Percentiles rank a stretch among this genome's conserved stretches.
phyloP scores from a whole-genome alignment of 2,113 vertebrate genomes.

The Malurus melanocephalus region DNA sequence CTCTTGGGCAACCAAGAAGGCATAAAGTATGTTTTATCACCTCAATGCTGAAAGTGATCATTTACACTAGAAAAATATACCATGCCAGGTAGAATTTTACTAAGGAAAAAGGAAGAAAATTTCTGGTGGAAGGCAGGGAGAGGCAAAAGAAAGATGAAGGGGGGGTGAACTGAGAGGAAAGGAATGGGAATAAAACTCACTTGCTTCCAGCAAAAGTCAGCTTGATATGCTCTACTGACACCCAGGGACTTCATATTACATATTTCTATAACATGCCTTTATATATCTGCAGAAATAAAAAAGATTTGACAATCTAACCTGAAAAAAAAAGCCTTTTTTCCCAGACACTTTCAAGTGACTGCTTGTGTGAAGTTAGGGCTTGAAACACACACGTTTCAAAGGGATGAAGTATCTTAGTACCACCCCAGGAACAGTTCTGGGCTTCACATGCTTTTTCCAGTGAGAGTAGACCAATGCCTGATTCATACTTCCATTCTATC shows the following conservation, averaged over 20 bases:
- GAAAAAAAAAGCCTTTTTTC: neutral
- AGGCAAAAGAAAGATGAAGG: neutral
- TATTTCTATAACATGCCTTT: neutral
- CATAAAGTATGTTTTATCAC: slow-evolving; percentile 30
- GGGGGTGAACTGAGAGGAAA: neutral
- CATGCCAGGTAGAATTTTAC: neutral
- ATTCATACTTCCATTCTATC: slow-evolving; percentile 67
- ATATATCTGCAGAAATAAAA: slow-evolving; percentile 3
- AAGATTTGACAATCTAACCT: neutral
- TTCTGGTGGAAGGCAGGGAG: neutral
- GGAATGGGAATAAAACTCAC: neutral
- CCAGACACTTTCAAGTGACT: neutral
- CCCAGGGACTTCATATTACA: neutral
- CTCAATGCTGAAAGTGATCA: slow-evolving; percentile 13
- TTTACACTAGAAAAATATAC: neutral
- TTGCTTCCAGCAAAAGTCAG: slow-evolving; percentile 17
- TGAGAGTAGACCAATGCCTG: slow-evolving; percentile 59
- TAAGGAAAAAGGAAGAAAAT: neutral
- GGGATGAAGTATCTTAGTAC: slow-evolving; percentile 5
- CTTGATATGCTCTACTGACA: neutral
- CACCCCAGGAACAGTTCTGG: slow-evolving; percentile 13
- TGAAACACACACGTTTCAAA: slow-evolving; percentile 26
- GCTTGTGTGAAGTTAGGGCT: slow-evolving; percentile 34
- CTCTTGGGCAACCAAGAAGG: slow-evolving; percentile 6
- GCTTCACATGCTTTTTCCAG: slow-evolving; percentile 34